Conservation (phyloP, 2,113 vertebrate species). For the Macquaria australasica region DNA sequence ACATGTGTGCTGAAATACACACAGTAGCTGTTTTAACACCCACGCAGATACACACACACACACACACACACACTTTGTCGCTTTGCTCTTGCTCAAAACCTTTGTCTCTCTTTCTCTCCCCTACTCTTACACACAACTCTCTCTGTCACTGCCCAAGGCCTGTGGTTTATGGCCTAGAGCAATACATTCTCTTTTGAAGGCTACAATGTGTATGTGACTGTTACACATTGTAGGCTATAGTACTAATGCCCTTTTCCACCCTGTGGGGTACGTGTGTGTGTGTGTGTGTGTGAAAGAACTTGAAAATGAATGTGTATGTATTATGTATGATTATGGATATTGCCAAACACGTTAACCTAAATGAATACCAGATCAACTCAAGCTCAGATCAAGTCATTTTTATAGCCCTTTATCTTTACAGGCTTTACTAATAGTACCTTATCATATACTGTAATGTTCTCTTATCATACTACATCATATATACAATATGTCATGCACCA, state of each 20-base stretch:
- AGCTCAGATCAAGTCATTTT: constrained; percentile 33
- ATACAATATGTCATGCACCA: not conserved
- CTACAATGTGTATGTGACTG: constrained; percentile 62
- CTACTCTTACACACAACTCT: constrained; percentile 34
- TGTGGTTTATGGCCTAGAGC: constrained; percentile 69
- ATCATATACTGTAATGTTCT: constrained; percentile 14
- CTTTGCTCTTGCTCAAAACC: constrained; percentile 31
- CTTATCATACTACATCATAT: constrained; percentile 27
- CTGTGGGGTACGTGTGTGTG: constrained; percentile 9
- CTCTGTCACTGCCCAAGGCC: constrained; percentile 67
- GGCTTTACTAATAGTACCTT: not conserved
- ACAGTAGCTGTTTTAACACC: not conserved
- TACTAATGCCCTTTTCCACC: constrained; percentile 49
- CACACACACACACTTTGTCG: not conserved
- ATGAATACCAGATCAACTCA: constrained; percentile 33
- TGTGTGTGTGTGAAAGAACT: not conserved
- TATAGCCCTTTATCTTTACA: constrained; percentile 22
- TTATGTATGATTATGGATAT: constrained; percentile 43
- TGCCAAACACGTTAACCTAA: constrained; percentile 17
- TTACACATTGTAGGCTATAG: constrained; percentile 67
- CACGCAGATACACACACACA: not conserved
- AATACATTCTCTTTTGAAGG: constrained; percentile 70
- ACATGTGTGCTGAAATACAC: constrained; percentile 6
- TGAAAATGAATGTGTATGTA: constrained; percentile 37
- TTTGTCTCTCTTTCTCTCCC: not conserved